phyloP scores from a whole-genome alignment of 1,140 invertebrate species.

The Proctacanthus coquilletti region DNA sequence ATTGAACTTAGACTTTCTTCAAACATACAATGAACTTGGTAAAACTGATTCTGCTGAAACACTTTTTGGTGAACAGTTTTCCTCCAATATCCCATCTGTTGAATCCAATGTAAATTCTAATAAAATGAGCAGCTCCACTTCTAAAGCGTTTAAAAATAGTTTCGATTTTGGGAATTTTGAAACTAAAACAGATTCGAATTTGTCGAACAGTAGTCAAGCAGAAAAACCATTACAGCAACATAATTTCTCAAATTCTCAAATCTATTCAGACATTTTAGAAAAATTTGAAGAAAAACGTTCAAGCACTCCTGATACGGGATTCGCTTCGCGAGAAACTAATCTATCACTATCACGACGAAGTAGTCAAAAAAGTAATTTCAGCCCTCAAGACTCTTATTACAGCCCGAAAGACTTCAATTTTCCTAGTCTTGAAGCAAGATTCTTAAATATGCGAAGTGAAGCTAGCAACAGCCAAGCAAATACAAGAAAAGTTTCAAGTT shows the following conservation, averaged over 20 bases:
- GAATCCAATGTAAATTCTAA: slow-evolving; percentile 7
- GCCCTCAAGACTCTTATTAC: slow-evolving; percentile 26
- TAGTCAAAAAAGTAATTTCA: slow-evolving; percentile 28
- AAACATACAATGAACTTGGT: slow-evolving; percentile 28
- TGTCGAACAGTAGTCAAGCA: too few species aligned
- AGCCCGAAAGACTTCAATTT: slow-evolving; percentile 18
- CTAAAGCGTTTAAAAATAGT: too few species aligned
- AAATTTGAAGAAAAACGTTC: slow-evolving; percentile 22
- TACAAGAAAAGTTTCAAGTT: background rate
- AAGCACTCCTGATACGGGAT: slow-evolving; percentile 27
- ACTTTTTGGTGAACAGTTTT: slow-evolving; percentile 23
- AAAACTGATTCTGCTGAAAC: slow-evolving; percentile 30
- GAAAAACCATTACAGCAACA: background rate
- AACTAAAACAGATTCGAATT: too few species aligned
- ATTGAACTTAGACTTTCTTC: slow-evolving; percentile 28
- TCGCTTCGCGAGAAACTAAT: slow-evolving; percentile 26
- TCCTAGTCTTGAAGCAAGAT: slow-evolving; percentile 11
- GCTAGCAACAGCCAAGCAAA: background rate
- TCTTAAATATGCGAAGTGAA: background rate
- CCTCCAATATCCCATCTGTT: slow-evolving; percentile 16
- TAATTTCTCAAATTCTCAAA: background rate
- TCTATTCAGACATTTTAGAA: background rate
- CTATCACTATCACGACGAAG: slow-evolving; percentile 25
- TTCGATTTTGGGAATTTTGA: too few species aligned
- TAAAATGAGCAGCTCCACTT: too few species aligned